Evolutionary conservation across 2,797 vertebrate genomes (phyloP), one percentile per base, ranked within the genome.

Genomic region (Serranus cabrilla): DNA sequence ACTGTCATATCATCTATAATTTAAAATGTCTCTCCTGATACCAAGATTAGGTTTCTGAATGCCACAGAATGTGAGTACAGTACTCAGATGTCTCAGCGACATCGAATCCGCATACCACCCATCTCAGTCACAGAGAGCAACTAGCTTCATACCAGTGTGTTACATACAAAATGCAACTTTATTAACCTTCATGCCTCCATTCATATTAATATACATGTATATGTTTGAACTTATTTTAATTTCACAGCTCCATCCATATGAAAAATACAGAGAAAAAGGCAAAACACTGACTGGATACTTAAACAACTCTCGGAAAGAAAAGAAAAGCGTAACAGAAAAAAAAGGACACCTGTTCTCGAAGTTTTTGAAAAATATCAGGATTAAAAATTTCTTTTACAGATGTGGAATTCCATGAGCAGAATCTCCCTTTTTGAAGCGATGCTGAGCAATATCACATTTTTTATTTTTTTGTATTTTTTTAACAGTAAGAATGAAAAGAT

Each of bases 161-260:
- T 99, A 97, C 97, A 98, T 99, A 99, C 96, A 99, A 99, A 99
- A 99, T 98, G 97, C 95, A 96, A 95, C 97, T 99, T 99, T 99
- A 99, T 99, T 99, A 96, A 96, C 97, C 97, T 98, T 99, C 98
- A 99, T 99, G 98, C 98, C 98, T 98, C 97, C 97, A 97, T 98
- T 98, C 97, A 98, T 97, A 97, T 98, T 97, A 97, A 97, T 97
- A 97, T 99, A 99, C 98, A 98, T 97, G 96, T 97, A 97, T 97
- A 97, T 96, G 95, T 98, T 97, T 98, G 96, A 98, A 97, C 96
- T 98, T 96, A 96, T 97, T 97, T 98, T 96, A 96, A 96, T 96
- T 98, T 99, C 98, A 99, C 98, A 99, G 97, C 97, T 99, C 98
- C 97, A 97, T 97, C 97, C 96, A 99, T 97, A 96, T 96, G 97